phyloP scores from a whole-genome alignment of 2,113 vertebrate genomes.

The Elgaria multicarinata region DNA sequence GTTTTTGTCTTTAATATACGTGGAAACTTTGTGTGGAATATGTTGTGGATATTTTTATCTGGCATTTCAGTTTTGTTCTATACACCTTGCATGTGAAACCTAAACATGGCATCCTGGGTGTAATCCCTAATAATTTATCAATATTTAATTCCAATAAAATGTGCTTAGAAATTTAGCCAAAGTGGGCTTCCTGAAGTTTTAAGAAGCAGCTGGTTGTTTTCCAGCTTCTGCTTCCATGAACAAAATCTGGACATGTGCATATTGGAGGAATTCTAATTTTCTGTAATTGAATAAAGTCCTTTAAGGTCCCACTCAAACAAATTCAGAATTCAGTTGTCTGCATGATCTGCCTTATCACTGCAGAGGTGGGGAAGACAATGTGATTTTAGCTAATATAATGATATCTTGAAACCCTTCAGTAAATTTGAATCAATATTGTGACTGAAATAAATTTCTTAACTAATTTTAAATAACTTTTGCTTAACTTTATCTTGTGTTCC shows the following conservation, averaged over 20 bases:
- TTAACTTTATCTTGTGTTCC: conserved; percentile 39
- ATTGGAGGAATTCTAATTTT: conserved; percentile 11
- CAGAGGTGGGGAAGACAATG: not conserved
- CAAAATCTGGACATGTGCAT: conserved; percentile 12
- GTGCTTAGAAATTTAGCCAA: not conserved
- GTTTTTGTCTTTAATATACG: conserved; percentile 37
- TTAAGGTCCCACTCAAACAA: conserved; percentile 22
- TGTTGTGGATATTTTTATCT: conserved; percentile 33
- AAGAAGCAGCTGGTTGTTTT: not conserved
- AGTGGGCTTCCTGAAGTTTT: not conserved
- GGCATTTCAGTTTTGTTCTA: conserved; percentile 10
- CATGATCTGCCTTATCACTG: conserved; percentile 5
- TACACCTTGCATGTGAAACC: not conserved
- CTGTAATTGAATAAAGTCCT: not conserved
- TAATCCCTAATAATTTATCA: not conserved
- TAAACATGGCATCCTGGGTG: conserved; percentile 11
- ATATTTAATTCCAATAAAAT: conserved; percentile 19
- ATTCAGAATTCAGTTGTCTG: conserved; percentile 34
- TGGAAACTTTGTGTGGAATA: conserved; percentile 20
- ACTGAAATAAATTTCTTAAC: not conserved
- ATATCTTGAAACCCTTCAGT: conserved; percentile 13
- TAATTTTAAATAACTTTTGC: conserved; percentile 35
- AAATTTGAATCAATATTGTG: fast-evolving
- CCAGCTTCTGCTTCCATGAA: not conserved
- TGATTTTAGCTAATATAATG: not conserved